phyloP scores from a whole-genome alignment of 2,888 invertebrate genomes.

The Nemotelus nigrinus region DNA sequence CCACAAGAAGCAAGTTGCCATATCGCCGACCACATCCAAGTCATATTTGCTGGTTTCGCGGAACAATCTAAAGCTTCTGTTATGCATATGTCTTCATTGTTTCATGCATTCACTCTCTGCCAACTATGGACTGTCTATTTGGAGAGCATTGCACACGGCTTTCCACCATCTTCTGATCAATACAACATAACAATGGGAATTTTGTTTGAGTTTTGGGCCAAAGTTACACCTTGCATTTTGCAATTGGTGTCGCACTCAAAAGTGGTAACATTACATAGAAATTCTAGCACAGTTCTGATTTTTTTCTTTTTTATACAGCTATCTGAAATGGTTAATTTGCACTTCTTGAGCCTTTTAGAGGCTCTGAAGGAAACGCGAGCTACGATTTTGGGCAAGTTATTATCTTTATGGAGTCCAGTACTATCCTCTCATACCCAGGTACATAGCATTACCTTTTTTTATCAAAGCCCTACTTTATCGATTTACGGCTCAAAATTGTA shows the following conservation, averaged over 20 bases:
- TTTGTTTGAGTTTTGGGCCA: slow-evolving; percentile 97
- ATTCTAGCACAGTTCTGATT: slow-evolving; percentile 1
- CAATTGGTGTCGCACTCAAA: slow-evolving; percentile 92
- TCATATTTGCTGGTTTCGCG: slow-evolving; percentile 94
- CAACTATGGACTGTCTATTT: slow-evolving; percentile 99
- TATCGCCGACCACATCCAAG: slow-evolving; percentile 96
- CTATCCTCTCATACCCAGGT: slow-evolving; percentile 87
- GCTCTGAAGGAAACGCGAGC: slow-evolving; percentile 95
- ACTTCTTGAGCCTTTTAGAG: slow-evolving; percentile 94
- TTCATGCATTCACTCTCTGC: slow-evolving; percentile 96
- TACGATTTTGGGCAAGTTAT: slow-evolving; percentile 86
- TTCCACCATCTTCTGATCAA: slow-evolving; percentile 75
- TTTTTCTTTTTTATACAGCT: slow-evolving; percentile 70
- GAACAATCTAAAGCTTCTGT: slow-evolving; percentile 93
- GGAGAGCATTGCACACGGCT: slow-evolving; percentile 81
- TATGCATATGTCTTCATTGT: slow-evolving; percentile 94
- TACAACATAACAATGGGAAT: slow-evolving; percentile 81
- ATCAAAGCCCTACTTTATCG: too few relatives aligned
- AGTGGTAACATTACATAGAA: slow-evolving; percentile 72
- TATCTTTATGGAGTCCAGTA: slow-evolving; percentile 97
- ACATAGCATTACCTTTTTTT: slow-evolving; percentile 66
- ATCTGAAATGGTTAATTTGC: slow-evolving; percentile 97
- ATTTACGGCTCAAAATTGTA: too few relatives aligned
- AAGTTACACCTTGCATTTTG: slow-evolving; percentile 94
- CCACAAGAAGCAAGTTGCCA: slow-evolving; percentile 96